Evolutionary conservation across 1,140 invertebrate genomes (phyloP), one percentile per base, ranked within the genome.

Genomic region (Cataglyphis hispanica): DNA sequence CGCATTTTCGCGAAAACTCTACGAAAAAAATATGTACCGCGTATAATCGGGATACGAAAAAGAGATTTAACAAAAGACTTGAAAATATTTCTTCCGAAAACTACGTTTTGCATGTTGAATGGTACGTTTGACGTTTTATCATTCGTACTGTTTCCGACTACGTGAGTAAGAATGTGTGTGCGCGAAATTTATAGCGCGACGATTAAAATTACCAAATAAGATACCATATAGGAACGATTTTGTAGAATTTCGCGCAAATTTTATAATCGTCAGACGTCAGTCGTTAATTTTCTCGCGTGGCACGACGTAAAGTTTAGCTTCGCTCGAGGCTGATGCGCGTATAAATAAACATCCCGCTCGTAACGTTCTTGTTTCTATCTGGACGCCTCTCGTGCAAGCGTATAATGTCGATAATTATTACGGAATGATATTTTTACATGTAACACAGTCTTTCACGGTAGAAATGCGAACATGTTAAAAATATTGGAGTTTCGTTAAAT

Each of bases 261-360:
- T 69, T 69, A 46, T 31, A 83, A 83, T 72, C 60, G 25, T 56
- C 67, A 53, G 25, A 2, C 53, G 50, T 37, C 67, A 53, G 25
- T 4, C 53, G 50, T 37, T 46, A 60, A 83, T 72, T 43, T 46
- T 4, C 1, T 50, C 37, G 25, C 25, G 19, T 50, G 46, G 46
- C 53, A 11, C 25, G 7, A 3, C 27, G 53, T 58, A 58, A 80
- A 69, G 56, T 37, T 69, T 50, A 27, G 37, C 5, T 22, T 34
- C 2, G 2, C 27, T 16, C 22, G n/a, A 60, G 16, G n/a, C 31
- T 10, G 50, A 74, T 43, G 31, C 53, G 58, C 25, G 67, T 88
- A 89, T 89, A 88, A 89, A 85, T 88, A 85, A 80, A 60, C 25
- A 22, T 74, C 58, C 74, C 69, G 34, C 46, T 50, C 72, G 74